Evolutionary conservation across 1,140 invertebrate genomes (phyloP).

Genomic region (Aphelenchoides fujianensis): DNA sequence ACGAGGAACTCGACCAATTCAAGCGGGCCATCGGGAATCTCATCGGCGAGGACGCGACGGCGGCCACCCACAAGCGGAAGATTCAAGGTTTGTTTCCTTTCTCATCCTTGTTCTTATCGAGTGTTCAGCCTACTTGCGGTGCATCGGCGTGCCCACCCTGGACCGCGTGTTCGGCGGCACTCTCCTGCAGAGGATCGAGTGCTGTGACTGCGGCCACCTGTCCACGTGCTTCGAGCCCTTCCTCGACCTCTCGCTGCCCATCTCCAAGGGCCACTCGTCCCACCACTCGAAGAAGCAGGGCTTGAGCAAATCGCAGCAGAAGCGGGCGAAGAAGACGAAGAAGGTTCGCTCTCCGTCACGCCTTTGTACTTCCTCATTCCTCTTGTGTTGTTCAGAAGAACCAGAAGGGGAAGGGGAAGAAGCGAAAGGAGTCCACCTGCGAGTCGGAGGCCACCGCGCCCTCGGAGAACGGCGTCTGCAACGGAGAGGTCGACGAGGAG

Average conservation of each 20-base stretch:
- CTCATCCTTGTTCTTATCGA: background rate
- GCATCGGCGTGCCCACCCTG: constrained; percentile 35
- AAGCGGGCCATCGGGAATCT: constrained; percentile 62
- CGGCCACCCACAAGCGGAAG: constrained; percentile 20
- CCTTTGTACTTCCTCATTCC: constrained; percentile 11
- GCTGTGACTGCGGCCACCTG: constrained; percentile 47
- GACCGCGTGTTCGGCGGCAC: constrained; percentile 52
- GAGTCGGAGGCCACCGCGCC: too few relatives aligned
- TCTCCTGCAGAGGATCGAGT: constrained; percentile 50
- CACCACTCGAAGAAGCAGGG: constrained; percentile 14
- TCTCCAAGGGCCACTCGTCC: constrained; percentile 64
- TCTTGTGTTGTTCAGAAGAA: constrained; percentile 9
- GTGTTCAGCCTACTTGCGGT: constrained; percentile 38
- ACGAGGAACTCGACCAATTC: constrained; percentile 66
- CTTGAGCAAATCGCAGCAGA: constrained; percentile 62
- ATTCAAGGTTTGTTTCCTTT: background rate
- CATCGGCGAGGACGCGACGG: constrained; percentile 45
- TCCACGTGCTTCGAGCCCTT: constrained; percentile 85
- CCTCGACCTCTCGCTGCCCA: constrained; percentile 85
- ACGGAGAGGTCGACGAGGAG: constrained; percentile 11
- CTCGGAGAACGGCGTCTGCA: constrained; percentile 15
- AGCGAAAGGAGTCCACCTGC: background rate
- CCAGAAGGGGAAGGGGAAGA: constrained; percentile 8
- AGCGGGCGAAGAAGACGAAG: constrained; percentile 59
- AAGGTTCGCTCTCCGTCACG: constrained; percentile 30